A percentile compares a stretch with the other conserved stretches of the same genome.
Evolutionary conservation across 2,113 vertebrate genomes (phyloP).

Genomic region (Cepphus grylle): DNA sequence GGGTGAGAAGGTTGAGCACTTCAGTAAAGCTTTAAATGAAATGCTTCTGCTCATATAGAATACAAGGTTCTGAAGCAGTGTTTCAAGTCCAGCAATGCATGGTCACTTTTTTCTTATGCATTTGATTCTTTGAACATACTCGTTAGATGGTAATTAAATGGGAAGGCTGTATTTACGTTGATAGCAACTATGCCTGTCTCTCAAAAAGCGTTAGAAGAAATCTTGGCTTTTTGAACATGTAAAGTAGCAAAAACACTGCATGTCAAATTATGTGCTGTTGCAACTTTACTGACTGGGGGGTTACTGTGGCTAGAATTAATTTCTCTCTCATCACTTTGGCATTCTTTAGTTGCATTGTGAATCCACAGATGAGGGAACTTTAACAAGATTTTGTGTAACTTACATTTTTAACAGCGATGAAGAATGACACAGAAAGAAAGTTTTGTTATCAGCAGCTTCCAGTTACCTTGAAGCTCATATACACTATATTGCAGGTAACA

Average conservation of each 20-base stretch:
- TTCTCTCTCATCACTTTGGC: not conserved
- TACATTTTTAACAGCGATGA: slow-evolving; percentile 78
- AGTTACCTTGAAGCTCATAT: slow-evolving; percentile 91
- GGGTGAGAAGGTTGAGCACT: not conserved
- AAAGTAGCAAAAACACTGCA: not conserved
- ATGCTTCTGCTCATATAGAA: not conserved
- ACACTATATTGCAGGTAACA: slow-evolving; percentile 94
- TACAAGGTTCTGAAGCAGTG: not conserved
- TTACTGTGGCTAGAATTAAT: not conserved
- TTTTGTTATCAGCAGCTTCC: slow-evolving; percentile 96
- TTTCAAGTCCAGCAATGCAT: not conserved
- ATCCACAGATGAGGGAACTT: not conserved
- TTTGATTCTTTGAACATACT: not conserved
- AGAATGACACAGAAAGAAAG: slow-evolving; percentile 91
- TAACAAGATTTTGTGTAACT: slow-evolving; percentile 24
- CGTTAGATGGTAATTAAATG: not conserved
- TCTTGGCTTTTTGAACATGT: not conserved
- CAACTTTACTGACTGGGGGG: not conserved
- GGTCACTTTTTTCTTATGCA: not conserved
- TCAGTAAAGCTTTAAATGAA: not conserved
- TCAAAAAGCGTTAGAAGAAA: not conserved
- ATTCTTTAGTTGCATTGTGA: not conserved
- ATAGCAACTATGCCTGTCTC: not conserved
- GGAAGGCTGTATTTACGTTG: not conserved
- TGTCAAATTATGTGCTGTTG: not conserved